Evolutionary conservation across 2,888 invertebrate genomes (phyloP).

Genomic region (Drosophila mimica): DNA sequence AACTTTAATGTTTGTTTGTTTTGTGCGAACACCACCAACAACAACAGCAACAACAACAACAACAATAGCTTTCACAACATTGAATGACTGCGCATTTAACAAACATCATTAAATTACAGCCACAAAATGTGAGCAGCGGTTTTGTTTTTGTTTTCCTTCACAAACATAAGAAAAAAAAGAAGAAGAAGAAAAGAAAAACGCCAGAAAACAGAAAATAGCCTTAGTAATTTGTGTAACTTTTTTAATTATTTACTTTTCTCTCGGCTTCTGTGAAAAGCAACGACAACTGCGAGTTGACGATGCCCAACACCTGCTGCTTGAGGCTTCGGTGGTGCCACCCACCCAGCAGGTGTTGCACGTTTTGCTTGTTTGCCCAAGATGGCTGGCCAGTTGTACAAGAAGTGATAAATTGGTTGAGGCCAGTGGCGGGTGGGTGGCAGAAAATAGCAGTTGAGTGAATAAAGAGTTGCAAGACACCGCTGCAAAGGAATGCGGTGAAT

Average conservation of each 20-base stretch:
- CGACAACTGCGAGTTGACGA: constrained; percentile 30
- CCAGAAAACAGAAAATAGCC: constrained; percentile 6
- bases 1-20: constrained; percentile 40
- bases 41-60: constrained; percentile 12
- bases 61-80: constrained; percentile 5
- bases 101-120: constrained; percentile 76
- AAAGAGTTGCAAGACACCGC: constrained; percentile 3
- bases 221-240: constrained; percentile 67
- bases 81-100: constrained; percentile 64
- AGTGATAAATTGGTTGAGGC: constrained; percentile 45
- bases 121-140: constrained; percentile 35
- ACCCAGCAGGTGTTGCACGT: background rate
- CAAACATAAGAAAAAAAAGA: background rate
- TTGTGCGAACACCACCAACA: constrained; percentile 22
- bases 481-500: constrained; percentile 1
- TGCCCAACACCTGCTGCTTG: constrained; percentile 56
- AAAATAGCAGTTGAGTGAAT: background rate
- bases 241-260: constrained; percentile 71
- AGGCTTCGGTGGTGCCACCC: background rate
- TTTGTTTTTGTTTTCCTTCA: background rate
- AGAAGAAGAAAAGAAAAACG: background rate
- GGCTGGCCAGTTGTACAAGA: constrained; percentile 20
- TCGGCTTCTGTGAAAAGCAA: constrained; percentile 5
- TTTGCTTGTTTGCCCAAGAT: constrained; percentile 15
- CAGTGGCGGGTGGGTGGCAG: background rate